Percentiles rank a stretch among this genome's conserved stretches.
Evolutionary conservation across 2,888 invertebrate species (phyloP).

Genomic region (Athalia rosae): DNA sequence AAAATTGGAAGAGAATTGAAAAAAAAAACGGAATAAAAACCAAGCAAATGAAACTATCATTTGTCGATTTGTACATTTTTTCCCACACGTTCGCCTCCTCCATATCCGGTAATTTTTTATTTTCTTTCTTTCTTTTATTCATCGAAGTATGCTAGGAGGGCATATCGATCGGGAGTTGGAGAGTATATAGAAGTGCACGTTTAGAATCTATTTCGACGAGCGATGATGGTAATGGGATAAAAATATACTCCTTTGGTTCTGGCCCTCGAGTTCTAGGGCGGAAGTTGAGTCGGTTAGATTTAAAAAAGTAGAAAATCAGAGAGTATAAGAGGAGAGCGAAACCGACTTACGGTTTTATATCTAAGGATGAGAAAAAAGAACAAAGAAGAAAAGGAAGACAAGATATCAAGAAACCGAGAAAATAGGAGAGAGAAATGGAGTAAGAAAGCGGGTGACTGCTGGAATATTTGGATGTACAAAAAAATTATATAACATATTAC

Average conservation of each 20-base stretch:
- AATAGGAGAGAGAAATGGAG: conserved; percentile 50
- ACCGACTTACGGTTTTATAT: conserved; percentile 15
- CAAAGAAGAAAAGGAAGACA: conserved; percentile 53
- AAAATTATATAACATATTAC: neutral
- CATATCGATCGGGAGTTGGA: too few species aligned
- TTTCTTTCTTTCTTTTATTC: too few species aligned
- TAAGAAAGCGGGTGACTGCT: neutral
- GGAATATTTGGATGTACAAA: too few species aligned
- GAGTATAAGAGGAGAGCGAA: neutral
- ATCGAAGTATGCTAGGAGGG: too few species aligned
- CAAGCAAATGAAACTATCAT: neutral
- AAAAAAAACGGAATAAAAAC: neutral
- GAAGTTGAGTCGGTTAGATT: conserved; percentile 31
- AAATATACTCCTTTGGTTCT: conserved; percentile 37
- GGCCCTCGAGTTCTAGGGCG: conserved; percentile 10
- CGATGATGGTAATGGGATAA: conserved; percentile 19
- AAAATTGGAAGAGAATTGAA: conserved; percentile 46
- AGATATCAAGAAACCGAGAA: conserved; percentile 46
- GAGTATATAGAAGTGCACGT: neutral
- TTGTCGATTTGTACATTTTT: neutral
- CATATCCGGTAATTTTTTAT: neutral
- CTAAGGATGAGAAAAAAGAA: conserved; percentile 48
- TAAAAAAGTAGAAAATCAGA: conserved; percentile 9
- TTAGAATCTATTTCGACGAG: conserved; percentile 4
- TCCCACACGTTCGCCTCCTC: neutral